These are phyloP conservation scores for Sciaenops ocellatus DNA, from an alignment of 2,797 vertebrate species.

Conservation along the genomic window DNA sequence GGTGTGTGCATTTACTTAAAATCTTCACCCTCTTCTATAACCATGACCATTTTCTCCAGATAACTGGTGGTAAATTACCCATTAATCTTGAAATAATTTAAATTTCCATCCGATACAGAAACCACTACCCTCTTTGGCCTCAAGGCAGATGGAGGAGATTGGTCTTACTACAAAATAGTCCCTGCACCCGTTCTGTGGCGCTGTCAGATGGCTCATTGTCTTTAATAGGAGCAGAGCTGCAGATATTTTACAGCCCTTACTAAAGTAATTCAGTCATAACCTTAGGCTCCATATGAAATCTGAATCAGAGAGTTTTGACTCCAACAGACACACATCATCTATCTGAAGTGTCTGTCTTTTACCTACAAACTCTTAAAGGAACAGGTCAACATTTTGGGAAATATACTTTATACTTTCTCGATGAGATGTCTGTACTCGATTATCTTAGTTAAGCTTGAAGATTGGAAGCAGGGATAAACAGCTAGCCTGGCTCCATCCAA, in stretches of 20 bases:
- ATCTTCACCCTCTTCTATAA: constrained; percentile 2
- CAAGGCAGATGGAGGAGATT: background rate
- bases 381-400: background rate
- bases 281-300: background rate
- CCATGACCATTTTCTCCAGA: constrained; percentile 4
- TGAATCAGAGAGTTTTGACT: constrained; percentile 5
- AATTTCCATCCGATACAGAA: constrained; percentile 16
- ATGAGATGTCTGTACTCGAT: background rate
- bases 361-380: background rate
- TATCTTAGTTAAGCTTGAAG: background rate
- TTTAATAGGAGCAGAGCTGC: background rate
- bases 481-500: background rate
- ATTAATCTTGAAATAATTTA: constrained; percentile 36
- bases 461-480: background rate
- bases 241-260: constrained; percentile 2
- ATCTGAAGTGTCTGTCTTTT: background rate
- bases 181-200: background rate
- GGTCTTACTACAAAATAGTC: constrained; percentile 23
- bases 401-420: background rate
- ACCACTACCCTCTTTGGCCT: constrained; percentile 29
- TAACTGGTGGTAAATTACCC: constrained; percentile 25
- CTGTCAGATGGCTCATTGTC: constrained; percentile 1
- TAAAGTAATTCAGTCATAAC: background rate
- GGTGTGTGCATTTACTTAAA: background rate
- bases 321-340: background rate